Base-by-base conservation (phyloP, 37 sponge, comb jelly and placozoan genomes). In the Cliona cf. orientalis region DNA sequence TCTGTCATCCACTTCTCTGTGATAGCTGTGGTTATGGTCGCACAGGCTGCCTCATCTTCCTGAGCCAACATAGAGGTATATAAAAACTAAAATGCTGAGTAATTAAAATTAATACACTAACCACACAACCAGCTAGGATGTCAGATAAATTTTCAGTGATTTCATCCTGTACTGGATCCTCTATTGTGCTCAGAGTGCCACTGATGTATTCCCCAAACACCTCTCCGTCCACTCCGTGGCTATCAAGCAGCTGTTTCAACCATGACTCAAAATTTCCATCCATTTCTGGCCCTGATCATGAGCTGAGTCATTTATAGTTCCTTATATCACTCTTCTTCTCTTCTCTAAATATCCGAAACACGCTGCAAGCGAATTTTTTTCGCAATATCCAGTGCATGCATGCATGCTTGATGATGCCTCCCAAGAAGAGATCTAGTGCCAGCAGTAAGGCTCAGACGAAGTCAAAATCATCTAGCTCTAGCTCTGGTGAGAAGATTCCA, bases 141-240 rank as follows among this genome's bases (percentile, higher is more conserved):
- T 85, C 85, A 19, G 58, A 34, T 6, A 85, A 38, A 0, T 58
- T 43, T 32, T 85, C 78, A 39, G 70, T 37, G 11, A 77, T 40
- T 39, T 85, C 85, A 5, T 77, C 70, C 3, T 37, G 37, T 29
- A 60, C 0, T 1, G 49, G 32, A 23, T 37, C 78, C 26, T 76
- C 78, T 38, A 77, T 69, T 7, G 85, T 58, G 12, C 28, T 38
- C 2, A 85, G 46, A 37, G 77, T 69, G 56, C 85, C 85, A 58
- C 71, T 76, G 29, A 85, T 85, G 61, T 85, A 85, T 2, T 49
- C 78, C 32, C 78, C 69, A 53, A 46, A 85, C 38, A 85, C 85
- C 58, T 76, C 78, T 2, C 85, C 85, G 37, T 85, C 85, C 38
- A 70, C 32, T 6, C 71, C 71, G 11, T 36, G 35, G 56, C 39